Conservation (phyloP, 2,888 invertebrate species). For the Nomada ferruginata region DNA sequence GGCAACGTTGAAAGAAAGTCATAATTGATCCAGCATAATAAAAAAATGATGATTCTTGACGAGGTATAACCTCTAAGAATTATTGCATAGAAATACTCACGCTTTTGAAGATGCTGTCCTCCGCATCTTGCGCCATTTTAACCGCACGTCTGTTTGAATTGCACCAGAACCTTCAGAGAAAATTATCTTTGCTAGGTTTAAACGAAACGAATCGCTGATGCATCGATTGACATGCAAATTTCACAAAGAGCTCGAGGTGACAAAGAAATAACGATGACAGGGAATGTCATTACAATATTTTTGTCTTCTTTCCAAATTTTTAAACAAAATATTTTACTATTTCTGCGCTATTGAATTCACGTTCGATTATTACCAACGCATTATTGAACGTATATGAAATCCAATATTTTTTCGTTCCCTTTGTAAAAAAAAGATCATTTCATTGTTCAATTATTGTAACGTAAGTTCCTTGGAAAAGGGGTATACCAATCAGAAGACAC, state of each 20-base stretch:
- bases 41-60: too few species aligned
- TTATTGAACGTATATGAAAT: too few species aligned
- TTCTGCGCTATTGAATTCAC: not conserved
- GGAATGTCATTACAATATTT: not conserved
- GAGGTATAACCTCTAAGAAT: conserved; percentile 19
- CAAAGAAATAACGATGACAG: conserved; percentile 9
- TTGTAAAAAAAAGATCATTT: too few species aligned
- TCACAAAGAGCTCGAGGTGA: not conserved
- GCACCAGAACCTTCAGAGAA: not conserved
- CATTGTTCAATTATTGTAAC: not conserved
- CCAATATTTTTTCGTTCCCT: too few species aligned
- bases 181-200: conserved; percentile 10
- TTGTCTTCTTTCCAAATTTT: not conserved
- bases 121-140: conserved; percentile 39
- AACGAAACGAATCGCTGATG: not conserved
- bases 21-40: too few species aligned
- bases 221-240: not conserved
- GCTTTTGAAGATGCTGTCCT: conserved; percentile 30
- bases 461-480: not conserved
- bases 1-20: too few species aligned
- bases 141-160: conserved; percentile 22
- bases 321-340: not conserved
- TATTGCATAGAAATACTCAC: conserved; percentile 44
- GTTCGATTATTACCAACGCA: too few species aligned
- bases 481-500: conserved; percentile 25